Conservation (phyloP, 2,113 vertebrate genomes). For the Amphilophus citrinellus region DNA sequence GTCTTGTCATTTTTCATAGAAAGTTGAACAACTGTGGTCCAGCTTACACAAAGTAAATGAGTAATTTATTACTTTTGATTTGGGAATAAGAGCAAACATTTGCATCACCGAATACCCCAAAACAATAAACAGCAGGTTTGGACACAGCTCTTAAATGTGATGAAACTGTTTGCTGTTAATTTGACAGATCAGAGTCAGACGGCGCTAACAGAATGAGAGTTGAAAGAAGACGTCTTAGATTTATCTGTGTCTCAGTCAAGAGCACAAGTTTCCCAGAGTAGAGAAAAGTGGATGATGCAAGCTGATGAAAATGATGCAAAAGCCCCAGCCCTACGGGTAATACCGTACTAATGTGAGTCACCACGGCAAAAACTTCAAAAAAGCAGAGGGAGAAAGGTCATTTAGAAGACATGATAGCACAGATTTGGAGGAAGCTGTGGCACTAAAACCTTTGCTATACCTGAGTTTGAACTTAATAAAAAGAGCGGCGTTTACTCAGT, state of each 20-base stretch:
- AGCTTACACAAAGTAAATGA: background rate
- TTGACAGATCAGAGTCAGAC: slow-evolving; percentile 70
- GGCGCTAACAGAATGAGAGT: slow-evolving; percentile 58
- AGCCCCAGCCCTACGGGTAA: slow-evolving; percentile 69
- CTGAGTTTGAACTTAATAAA: background rate
- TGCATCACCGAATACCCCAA: slow-evolving; percentile 7
- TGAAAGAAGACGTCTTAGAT: slow-evolving; percentile 71
- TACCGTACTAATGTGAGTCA: slow-evolving; percentile 73
- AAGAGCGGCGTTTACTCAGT: background rate
- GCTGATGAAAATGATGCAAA: slow-evolving; percentile 83
- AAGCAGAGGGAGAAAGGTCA: slow-evolving; percentile 61
- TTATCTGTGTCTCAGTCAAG: slow-evolving; percentile 75
- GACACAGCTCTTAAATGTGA: slow-evolving; percentile 52
- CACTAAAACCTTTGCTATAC: slow-evolving; percentile 18
- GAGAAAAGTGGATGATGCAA: slow-evolving; percentile 80
- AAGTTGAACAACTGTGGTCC: background rate
- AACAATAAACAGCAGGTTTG: slow-evolving; percentile 51
- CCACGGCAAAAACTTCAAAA: slow-evolving; percentile 61
- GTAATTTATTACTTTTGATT: background rate
- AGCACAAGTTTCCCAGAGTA: slow-evolving; percentile 76
- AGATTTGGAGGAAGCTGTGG: slow-evolving; percentile 18
- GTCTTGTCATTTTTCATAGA: slow-evolving; percentile 6
- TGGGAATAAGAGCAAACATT: background rate
- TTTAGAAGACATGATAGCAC: slow-evolving; percentile 49
- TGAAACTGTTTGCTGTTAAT: slow-evolving; percentile 61